These are phyloP conservation scores for Aquatica leii DNA, from an alignment of 2,888 invertebrate species.

Conservation along the genomic window DNA sequence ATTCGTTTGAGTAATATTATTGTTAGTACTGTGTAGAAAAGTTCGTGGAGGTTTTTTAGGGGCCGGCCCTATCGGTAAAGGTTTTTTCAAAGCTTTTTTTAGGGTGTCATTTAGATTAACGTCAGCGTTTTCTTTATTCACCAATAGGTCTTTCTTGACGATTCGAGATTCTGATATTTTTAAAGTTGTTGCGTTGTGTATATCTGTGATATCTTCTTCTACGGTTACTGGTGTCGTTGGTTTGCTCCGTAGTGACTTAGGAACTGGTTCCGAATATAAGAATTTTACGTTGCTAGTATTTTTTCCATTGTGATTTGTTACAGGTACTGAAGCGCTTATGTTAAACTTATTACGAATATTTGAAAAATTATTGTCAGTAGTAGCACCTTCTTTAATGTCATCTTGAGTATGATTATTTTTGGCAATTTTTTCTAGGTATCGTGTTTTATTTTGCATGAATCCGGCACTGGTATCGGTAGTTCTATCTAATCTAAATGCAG, in stretches of 20 bases:
- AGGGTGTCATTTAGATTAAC: slow-evolving; percentile 65
- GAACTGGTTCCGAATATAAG: slow-evolving; percentile 55
- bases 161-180: slow-evolving; percentile 40
- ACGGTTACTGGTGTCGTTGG: slow-evolving; percentile 26
- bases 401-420: slow-evolving; percentile 8
- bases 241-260: slow-evolving; percentile 51
- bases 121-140: slow-evolving; percentile 20
- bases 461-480: slow-evolving; percentile 3
- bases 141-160: slow-evolving; percentile 5
- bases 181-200: slow-evolving; percentile 50
- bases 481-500: slow-evolving; percentile 65
- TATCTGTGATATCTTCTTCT: slow-evolving; percentile 17
- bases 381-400: slow-evolving; percentile 27
- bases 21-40: slow-evolving; percentile 60
- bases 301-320: slow-evolving; percentile 32
- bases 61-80: slow-evolving; percentile 74
- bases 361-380: slow-evolving; percentile 49
- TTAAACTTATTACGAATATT: slow-evolving; percentile 51
- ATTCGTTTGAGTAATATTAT: slow-evolving; percentile 20
- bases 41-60: slow-evolving; percentile 79
- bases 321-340: slow-evolving; percentile 22
- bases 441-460: slow-evolving; percentile 31
- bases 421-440: slow-evolving; percentile 26
- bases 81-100: slow-evolving; percentile 72
- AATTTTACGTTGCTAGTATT: slow-evolving; percentile 41